These are phyloP conservation scores for Gracilinanus agilis DNA, from an alignment of 2,113 vertebrate species.

Conservation along the genomic window DNA sequence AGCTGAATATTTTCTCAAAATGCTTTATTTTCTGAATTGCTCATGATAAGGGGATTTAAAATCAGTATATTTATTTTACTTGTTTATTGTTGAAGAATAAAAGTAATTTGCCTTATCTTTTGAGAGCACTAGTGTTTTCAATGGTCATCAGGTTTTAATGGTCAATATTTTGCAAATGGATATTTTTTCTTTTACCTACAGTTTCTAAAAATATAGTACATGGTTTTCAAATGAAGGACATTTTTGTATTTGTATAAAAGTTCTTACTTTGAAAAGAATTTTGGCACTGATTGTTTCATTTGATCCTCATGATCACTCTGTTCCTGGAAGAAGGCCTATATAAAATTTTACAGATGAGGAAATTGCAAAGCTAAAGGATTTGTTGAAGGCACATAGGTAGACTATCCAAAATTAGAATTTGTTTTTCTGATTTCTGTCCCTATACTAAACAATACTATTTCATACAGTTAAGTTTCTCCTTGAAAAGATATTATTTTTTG, in stretches of 20 bases:
- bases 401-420: not conserved
- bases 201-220: not conserved
- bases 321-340: conserved; percentile 12
- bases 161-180: not conserved
- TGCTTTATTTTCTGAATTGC: not conserved
- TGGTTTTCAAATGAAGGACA: conserved; percentile 9
- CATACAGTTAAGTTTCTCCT: not conserved
- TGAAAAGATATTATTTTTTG: conserved; percentile 55
- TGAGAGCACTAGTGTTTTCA: not conserved
- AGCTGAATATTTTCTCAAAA: not conserved
- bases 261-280: not conserved
- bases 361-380: not conserved
- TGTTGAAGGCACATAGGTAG: not conserved
- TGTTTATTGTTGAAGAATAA: not conserved
- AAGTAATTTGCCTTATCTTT: conserved; percentile 13
- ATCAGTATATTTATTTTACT: not conserved
- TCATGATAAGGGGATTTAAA: not conserved
- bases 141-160: not conserved
- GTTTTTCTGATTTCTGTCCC: conserved; percentile 5
- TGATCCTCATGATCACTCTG: not conserved
- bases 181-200: conserved; percentile 28
- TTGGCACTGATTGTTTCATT: not conserved
- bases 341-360: conserved; percentile 26
- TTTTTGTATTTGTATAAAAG: not conserved
- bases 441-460: conserved; percentile 27